phyloP scores from a whole-genome alignment of 2,797 vertebrate genomes.

The Neosilurus mollespiculum region DNA sequence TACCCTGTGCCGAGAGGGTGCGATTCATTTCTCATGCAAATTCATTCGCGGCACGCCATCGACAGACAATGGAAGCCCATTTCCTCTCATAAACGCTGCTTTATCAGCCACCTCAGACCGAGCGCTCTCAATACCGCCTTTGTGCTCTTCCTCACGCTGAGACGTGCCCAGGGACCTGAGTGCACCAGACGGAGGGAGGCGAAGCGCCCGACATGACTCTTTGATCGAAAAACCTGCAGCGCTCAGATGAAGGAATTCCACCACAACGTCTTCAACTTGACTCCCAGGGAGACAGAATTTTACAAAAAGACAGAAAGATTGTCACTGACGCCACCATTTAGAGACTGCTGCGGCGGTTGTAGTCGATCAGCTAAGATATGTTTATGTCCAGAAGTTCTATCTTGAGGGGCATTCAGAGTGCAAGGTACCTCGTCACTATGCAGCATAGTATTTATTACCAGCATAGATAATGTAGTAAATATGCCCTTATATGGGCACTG shows the following conservation, averaged over 20 bases:
- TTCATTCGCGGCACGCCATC: constrained; percentile 19
- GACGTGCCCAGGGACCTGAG: constrained; percentile 34
- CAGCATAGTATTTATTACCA: too few species aligned
- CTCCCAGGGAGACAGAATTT: neutral
- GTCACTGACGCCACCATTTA: neutral
- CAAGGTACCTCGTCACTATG: too few species aligned
- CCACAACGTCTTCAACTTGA: neutral
- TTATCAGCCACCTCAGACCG: constrained; percentile 45
- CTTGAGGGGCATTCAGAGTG: too few species aligned
- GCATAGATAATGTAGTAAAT: too few species aligned
- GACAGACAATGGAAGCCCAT: constrained; percentile 46
- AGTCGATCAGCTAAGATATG: neutral
- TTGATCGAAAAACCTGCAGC: constrained; percentile 41
- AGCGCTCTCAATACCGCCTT: constrained; percentile 36
- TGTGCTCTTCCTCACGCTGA: constrained; percentile 26
- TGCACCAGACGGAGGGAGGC: constrained; percentile 12
- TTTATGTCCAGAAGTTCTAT: neutral
- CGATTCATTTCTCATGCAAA: constrained; percentile 32
- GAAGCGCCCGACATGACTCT: constrained; percentile 12
- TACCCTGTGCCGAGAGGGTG: neutral
- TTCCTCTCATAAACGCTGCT: constrained; percentile 39
- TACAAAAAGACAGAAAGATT: neutral
- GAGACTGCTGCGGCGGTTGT: neutral
- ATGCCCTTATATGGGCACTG: too few species aligned
- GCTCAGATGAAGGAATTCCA: constrained; percentile 12